Percentiles rank a stretch among this genome's conserved stretches.
Conservation (phyloP, 2,797 vertebrate genomes). For the Scomberomorus guttatus region DNA sequence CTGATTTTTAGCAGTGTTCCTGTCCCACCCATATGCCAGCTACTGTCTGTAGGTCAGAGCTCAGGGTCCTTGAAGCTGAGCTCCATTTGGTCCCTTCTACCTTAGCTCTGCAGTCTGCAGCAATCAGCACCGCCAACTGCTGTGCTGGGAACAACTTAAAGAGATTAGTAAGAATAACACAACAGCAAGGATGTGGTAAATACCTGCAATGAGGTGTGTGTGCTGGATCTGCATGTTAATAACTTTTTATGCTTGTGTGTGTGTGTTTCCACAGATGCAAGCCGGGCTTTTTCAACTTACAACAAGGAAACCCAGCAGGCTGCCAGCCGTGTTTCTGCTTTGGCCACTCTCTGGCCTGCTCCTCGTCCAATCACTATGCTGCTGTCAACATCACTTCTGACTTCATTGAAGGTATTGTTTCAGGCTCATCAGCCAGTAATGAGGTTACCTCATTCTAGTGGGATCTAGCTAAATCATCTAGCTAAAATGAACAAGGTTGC, state of each 20-base stretch:
- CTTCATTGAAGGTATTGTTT: slow-evolving; percentile 88
- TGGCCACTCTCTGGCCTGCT: slow-evolving; percentile 91
- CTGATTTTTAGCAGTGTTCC: slow-evolving; percentile 59
- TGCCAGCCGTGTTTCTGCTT: slow-evolving; percentile 94
- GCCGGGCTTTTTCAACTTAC: slow-evolving; percentile 91
- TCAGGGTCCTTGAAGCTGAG: slow-evolving; percentile 45
- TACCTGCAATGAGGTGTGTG: slow-evolving; percentile 25
- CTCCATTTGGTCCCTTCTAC: slow-evolving; percentile 29
- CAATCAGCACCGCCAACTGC: neutral
- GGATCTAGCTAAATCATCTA: slow-evolving; percentile 6
- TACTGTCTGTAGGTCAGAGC: slow-evolving; percentile 63
- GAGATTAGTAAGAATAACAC: slow-evolving; percentile 48
- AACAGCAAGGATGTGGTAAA: slow-evolving; percentile 34
- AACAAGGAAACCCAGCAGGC: slow-evolving; percentile 83
- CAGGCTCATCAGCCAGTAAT: neutral
- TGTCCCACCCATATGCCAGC: slow-evolving; percentile 55
- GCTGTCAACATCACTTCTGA: slow-evolving; percentile 82
- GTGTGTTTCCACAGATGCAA: slow-evolving; percentile 87
- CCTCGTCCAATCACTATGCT: slow-evolving; percentile 76
- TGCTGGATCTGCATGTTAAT: slow-evolving; percentile 48
- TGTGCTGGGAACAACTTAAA: slow-evolving; percentile 29
- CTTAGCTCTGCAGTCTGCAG: slow-evolving; percentile 8
- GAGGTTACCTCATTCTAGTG: slow-evolving; percentile 5
- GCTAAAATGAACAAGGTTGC: slow-evolving; percentile 26
- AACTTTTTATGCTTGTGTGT: slow-evolving; percentile 48